phyloP scores from a whole-genome alignment of 2,888 invertebrate genomes.

The Fissipunctia ypsillon region DNA sequence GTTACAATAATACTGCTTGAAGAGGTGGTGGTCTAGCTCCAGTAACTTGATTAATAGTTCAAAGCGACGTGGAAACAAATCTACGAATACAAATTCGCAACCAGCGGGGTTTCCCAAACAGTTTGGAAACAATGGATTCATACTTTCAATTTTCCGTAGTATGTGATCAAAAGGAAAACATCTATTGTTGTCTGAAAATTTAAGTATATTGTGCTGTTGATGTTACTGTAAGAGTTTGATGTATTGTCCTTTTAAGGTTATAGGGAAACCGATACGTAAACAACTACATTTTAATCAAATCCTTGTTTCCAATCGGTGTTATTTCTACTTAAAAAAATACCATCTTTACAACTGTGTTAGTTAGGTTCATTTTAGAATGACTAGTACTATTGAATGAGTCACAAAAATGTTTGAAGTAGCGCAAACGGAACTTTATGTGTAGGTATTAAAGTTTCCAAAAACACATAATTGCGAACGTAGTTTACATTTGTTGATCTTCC shows the following conservation, averaged over 20 bases:
- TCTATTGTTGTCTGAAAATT: slow-evolving; percentile 17
- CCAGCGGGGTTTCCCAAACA: neutral
- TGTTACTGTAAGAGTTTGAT: neutral
- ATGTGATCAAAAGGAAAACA: neutral
- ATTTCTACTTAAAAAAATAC: neutral
- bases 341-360: neutral
- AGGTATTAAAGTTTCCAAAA: neutral
- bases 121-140: slow-evolving; percentile 6
- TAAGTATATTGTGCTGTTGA: neutral
- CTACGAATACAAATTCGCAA: slow-evolving; percentile 6
- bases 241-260: neutral
- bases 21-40: too few relatives aligned
- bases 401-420: neutral
- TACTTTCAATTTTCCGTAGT: slow-evolving; percentile 10
- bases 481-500: neutral
- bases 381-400: neutral
- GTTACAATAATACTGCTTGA: too few relatives aligned
- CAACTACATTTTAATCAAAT: neutral
- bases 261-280: too few relatives aligned
- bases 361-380: neutral
- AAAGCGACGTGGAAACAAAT: slow-evolving; percentile 1
- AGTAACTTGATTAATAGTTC: slow-evolving; percentile 10
- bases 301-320: neutral
- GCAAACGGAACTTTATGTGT: neutral
- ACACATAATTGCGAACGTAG: neutral